Evolutionary conservation across 2,797 vertebrate genomes (phyloP).

Genomic region (Enteromius paludinosus): DNA sequence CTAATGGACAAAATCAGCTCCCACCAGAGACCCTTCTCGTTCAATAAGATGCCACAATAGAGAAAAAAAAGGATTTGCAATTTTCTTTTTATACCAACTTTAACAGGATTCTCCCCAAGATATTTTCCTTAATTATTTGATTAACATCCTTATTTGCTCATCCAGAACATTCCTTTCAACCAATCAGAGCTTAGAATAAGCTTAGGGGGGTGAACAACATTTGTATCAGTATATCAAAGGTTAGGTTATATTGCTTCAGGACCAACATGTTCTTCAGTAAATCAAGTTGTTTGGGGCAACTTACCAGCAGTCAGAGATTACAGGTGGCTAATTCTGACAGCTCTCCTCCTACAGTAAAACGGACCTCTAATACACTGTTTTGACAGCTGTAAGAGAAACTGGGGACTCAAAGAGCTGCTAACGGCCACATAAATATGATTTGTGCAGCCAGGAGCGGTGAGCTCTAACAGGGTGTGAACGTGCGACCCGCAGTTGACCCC

Average conservation of each 20-base stretch:
- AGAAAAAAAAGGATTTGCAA: background rate
- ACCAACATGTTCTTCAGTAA: background rate
- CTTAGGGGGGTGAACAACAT: background rate
- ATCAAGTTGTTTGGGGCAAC: constrained; percentile 6
- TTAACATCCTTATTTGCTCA: background rate
- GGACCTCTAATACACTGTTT: constrained; percentile 20
- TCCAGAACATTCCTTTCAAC: background rate
- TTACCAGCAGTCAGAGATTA: constrained; percentile 23
- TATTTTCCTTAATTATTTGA: background rate
- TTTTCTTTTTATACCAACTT: background rate
- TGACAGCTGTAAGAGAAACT: constrained; percentile 36
- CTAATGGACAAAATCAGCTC: background rate
- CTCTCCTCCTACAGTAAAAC: constrained; percentile 14
- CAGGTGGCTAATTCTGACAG: constrained; percentile 31
- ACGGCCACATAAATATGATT: constrained; percentile 36
- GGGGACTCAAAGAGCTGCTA: constrained; percentile 31
- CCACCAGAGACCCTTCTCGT: background rate
- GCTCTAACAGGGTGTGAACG: constrained; percentile 27
- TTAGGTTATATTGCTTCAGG: background rate
- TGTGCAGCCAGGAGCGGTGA: constrained; percentile 29
- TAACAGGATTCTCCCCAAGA: background rate
- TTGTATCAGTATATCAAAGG: background rate
- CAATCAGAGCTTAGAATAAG: background rate
- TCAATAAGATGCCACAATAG: background rate
- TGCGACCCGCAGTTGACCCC: constrained; percentile 42